Base-by-base conservation (phyloP, 2,888 invertebrate genomes). In the Ceraclea dissimilis region DNA sequence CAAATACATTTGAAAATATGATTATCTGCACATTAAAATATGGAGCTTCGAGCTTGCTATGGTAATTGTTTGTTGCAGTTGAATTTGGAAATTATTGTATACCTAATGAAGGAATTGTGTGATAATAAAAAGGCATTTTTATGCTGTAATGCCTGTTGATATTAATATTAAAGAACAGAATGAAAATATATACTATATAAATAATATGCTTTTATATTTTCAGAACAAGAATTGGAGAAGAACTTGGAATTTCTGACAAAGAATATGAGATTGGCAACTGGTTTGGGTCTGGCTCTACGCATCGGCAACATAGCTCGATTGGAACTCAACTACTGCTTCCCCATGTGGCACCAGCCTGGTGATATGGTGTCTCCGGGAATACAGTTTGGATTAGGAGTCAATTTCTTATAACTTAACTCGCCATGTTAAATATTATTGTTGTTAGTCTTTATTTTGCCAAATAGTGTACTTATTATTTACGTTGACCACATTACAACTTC, bases 241-340 rank as follows among this genome's bases (percentile, higher is more conserved):
- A 66, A 69, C 53, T 63, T 73, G 59, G 72, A 72, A 57, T 68
- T 74, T 51, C 67, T 83, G 61, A 64, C 68, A 49, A 77, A 79
- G 51, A 77, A 79, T 58, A 74, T 82, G 64, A 80, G 97, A 56
- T 79, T 86, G 66, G 82, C 94, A 2, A 82, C 82, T 65, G 98
- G 99, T 31, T 71, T 85, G 54, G 97, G 96, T 16, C 70, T 96
- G 52, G 91, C 90, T 13, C 78, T 96, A 67, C 83, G 89, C 61
- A 75, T 98, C 56, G 93, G 86, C 63, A 81, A 90, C 63, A 78
- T 86, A 61, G 95, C 94, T n/a, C 81, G 96, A 56, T 79, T 98
- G 54, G 98, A 99, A 79, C 81, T 99, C 53, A 98, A 97, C 79
- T 94, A 97, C 75, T 90, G 91, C 70, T 73, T 90, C 67, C 97